A percentile compares a stretch with the other conserved stretches of the same genome.
These are phyloP conservation scores for Micromesistius poutassou DNA, from an alignment of 2,797 vertebrate genomes.

Conservation along the genomic window DNA sequence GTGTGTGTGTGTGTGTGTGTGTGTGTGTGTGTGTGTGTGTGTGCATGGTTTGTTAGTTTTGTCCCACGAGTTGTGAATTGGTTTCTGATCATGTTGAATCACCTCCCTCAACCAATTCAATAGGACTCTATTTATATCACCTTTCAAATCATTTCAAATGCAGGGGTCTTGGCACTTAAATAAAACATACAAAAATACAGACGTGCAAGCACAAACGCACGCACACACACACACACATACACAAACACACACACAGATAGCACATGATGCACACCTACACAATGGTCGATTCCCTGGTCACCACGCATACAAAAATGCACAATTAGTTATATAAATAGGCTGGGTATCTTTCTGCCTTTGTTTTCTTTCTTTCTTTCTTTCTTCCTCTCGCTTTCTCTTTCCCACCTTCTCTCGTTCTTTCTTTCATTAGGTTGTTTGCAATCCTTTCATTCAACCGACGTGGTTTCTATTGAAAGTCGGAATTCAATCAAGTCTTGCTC, in stretches of 20 bases:
- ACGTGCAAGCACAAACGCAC: too few species aligned
- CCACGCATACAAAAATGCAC: background rate
- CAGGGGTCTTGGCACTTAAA: background rate
- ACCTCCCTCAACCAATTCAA: background rate
- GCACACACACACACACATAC: background rate
- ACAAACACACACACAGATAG: conserved; percentile 3
- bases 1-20: background rate
- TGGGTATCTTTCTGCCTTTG: background rate
- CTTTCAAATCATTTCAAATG: background rate
- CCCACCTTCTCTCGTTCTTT: background rate
- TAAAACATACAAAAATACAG: background rate
- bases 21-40: background rate
- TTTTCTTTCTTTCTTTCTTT: background rate
- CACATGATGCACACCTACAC: background rate
- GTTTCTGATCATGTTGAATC: background rate
- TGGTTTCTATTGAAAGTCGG: background rate
- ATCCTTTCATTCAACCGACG: background rate
- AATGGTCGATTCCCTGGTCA: background rate
- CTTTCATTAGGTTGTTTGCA: background rate
- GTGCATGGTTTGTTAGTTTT: background rate
- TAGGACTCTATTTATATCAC: background rate
- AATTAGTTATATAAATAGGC: background rate
- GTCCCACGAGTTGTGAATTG: background rate
- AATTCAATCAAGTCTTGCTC: background rate
- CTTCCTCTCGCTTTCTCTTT: background rate